Evolutionary conservation across 2,113 vertebrate genomes (phyloP).

Genomic region (Thunnus maccoyii): DNA sequence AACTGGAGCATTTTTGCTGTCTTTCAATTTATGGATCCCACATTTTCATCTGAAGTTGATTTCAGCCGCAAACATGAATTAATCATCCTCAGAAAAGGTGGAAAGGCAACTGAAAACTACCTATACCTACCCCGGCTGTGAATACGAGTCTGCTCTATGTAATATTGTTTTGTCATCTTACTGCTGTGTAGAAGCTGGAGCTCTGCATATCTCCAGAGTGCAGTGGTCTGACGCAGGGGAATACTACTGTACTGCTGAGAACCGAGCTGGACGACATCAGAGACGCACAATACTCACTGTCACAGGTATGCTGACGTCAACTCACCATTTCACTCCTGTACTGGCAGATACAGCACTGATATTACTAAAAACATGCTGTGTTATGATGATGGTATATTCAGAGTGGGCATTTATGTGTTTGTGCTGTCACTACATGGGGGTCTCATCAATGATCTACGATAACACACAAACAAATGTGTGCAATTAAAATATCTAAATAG

Average conservation of each 20-base stretch:
- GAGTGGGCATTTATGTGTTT: background rate
- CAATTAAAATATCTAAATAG: background rate
- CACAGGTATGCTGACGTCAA: conserved; percentile 51
- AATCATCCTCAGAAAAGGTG: background rate
- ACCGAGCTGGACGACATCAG: conserved; percentile 78
- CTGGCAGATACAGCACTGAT: no score
- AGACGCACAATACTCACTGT: conserved; percentile 67
- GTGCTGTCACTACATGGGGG: background rate
- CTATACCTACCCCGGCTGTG: background rate
- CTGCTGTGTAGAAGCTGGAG: conserved; percentile 66
- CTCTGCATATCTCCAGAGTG: conserved; percentile 75
- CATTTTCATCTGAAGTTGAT: background rate
- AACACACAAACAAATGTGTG: background rate
- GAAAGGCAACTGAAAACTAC: background rate
- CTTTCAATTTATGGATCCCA: background rate
- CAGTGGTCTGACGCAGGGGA: conserved; percentile 78
- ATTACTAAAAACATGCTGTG: background rate
- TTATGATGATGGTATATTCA: background rate
- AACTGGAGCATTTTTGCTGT: background rate
- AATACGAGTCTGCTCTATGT: background rate
- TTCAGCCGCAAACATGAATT: no score
- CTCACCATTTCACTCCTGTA: background rate
- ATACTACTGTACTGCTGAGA: conserved; percentile 83
- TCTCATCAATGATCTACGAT: background rate
- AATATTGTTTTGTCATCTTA: background rate